phyloP scores from a whole-genome alignment of 2,888 invertebrate species.

The Lasioglossum lativentre region DNA sequence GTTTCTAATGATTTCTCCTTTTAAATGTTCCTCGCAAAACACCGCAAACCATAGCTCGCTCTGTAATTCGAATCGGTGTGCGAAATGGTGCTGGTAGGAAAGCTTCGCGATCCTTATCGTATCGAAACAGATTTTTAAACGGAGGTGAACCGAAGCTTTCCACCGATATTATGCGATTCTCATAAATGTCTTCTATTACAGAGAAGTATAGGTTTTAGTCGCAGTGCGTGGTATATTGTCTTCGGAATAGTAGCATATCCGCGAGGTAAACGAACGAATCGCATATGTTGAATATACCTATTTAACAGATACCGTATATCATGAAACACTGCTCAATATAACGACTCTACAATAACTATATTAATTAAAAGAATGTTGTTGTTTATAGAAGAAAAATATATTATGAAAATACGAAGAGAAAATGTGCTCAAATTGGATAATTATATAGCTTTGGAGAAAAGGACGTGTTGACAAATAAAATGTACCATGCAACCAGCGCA shows the following conservation, averaged over 20 bases:
- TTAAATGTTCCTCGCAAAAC: conserved; percentile 66
- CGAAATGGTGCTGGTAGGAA: conserved; percentile 35
- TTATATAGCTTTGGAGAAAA: conserved; percentile 76
- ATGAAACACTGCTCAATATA: conserved; percentile 81
- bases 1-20: conserved; percentile 29
- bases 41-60: conserved; percentile 67
- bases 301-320: conserved; percentile 70
- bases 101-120: conserved; percentile 20
- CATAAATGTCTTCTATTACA: conserved; percentile 56
- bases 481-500: conserved; percentile 68
- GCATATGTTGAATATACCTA: conserved; percentile 71
- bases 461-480: conserved; percentile 80
- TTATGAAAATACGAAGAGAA: conserved; percentile 75
- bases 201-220: conserved; percentile 61
- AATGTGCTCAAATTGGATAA: conserved; percentile 80
- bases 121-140: conserved; percentile 1
- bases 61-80: conserved; percentile 55
- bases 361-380: conserved; percentile 79
- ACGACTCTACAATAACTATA: conserved; percentile 79
- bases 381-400: conserved; percentile 79
- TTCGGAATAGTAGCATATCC: conserved; percentile 60
- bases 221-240: conserved; percentile 53
- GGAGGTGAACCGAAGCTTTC: conserved; percentile 30
- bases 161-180: conserved; percentile 27
- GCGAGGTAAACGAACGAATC: conserved; percentile 56